phyloP scores from a whole-genome alignment of 2,113 vertebrate genomes.

The Sterrhoptilus dennistouni region DNA sequence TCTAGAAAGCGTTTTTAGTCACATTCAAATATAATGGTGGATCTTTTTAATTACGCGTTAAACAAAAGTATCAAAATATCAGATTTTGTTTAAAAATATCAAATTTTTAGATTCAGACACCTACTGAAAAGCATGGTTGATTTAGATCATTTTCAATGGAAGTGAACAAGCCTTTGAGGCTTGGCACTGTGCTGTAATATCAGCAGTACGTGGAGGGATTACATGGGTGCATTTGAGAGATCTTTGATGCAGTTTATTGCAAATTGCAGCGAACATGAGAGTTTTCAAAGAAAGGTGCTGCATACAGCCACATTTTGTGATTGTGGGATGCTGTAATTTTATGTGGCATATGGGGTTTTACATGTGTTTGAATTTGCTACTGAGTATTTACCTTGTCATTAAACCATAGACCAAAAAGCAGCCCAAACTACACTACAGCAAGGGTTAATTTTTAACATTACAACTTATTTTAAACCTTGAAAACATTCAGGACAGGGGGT shows the following conservation, averaged over 20 bases:
- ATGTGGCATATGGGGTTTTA: background rate
- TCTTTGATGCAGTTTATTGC: background rate
- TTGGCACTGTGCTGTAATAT: accelerated
- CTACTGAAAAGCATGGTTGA: background rate
- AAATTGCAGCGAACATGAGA: background rate
- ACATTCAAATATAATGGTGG: background rate
- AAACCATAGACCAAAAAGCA: background rate
- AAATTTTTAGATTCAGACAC: background rate
- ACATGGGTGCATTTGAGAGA: background rate
- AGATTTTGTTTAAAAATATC: background rate
- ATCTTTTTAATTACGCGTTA: background rate
- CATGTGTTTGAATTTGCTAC: background rate
- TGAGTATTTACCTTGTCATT: background rate
- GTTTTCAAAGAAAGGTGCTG: background rate
- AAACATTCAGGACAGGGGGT: background rate
- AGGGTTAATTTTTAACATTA: background rate
- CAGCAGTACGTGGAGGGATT: background rate
- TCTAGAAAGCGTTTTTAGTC: background rate
- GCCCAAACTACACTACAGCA: background rate
- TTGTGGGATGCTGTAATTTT: background rate
- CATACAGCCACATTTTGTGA: background rate
- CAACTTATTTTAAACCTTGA: background rate
- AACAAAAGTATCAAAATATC: background rate
- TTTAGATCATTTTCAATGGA: background rate
- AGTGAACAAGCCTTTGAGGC: background rate